Evolutionary conservation across 2,113 vertebrate genomes (phyloP).

Genomic region (Anarhynchus alexandrinus): DNA sequence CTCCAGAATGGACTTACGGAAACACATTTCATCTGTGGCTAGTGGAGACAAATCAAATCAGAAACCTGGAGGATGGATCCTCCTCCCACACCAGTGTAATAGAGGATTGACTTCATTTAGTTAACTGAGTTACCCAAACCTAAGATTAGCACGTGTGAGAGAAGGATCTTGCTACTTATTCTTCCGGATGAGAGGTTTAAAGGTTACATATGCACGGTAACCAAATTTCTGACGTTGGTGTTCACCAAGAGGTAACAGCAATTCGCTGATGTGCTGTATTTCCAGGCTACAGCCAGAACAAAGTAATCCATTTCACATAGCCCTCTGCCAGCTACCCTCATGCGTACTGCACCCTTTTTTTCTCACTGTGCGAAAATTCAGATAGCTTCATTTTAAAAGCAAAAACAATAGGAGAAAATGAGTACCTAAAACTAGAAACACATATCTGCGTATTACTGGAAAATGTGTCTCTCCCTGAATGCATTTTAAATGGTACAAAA

Average conservation of each 20-base stretch:
- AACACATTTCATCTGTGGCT: constrained; percentile 20
- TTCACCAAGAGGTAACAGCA: not conserved
- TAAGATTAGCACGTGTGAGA: not conserved
- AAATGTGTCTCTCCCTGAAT: not conserved
- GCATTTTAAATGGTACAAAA: not conserved
- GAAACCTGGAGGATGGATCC: not conserved
- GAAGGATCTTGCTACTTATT: not conserved
- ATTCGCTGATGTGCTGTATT: not conserved
- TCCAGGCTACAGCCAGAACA: not conserved
- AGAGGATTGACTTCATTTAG: not conserved
- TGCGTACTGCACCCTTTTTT: not conserved
- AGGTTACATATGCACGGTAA: not conserved
- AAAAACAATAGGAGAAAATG: not conserved
- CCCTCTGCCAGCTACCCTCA: not conserved
- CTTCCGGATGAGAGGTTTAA: not conserved
- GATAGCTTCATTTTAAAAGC: not conserved
- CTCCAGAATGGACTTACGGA: not conserved
- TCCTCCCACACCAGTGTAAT: not conserved
- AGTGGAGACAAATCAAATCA: constrained; percentile 18
- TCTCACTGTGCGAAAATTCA: not conserved
- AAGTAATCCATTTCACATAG: not conserved
- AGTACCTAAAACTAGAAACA: not conserved
- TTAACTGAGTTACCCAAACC: not conserved
- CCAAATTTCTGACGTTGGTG: not conserved
- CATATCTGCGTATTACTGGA: not conserved